phyloP scores from a whole-genome alignment of 2,797 vertebrate genomes.

The Adrianichthys oophorus region DNA sequence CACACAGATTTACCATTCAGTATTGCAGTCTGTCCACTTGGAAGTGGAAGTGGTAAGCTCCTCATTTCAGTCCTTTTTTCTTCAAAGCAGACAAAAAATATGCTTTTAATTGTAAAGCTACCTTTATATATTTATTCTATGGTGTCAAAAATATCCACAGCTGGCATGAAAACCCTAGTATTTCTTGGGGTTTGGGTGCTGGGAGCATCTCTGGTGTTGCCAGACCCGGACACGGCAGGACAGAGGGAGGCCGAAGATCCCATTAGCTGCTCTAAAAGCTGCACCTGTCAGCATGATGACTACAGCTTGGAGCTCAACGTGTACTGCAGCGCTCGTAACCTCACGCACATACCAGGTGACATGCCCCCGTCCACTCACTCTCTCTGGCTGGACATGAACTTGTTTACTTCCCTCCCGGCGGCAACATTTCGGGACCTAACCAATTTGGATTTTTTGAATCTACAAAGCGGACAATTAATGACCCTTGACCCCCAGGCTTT shows the following conservation, averaged over 20 bases:
- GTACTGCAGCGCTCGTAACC: slow-evolving; percentile 90
- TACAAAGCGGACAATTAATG: slow-evolving; percentile 85
- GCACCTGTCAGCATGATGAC: slow-evolving; percentile 85
- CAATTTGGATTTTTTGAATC: slow-evolving; percentile 88
- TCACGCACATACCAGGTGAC: slow-evolving; percentile 79
- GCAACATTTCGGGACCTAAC: slow-evolving; percentile 84
- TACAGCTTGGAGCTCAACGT: slow-evolving; percentile 85
- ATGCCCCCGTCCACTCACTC: slow-evolving; percentile 79
- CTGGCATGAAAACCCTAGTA: slow-evolving; percentile 72
- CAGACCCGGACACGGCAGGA: slow-evolving; percentile 60
- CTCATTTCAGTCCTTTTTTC: not conserved
- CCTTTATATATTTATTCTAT: not conserved
- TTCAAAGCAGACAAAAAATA: not conserved
- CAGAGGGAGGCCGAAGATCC: slow-evolving; percentile 62
- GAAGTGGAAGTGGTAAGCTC: slow-evolving; percentile 63
- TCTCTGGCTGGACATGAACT: slow-evolving; percentile 92
- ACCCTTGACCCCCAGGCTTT: slow-evolving; percentile 86
- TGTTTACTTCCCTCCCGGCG: slow-evolving; percentile 80
- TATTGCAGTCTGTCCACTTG: slow-evolving; percentile 49
- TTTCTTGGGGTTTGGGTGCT: slow-evolving; percentile 72
- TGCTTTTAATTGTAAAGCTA: not conserved
- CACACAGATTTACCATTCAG: slow-evolving; percentile 61
- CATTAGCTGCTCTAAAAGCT: slow-evolving; percentile 81
- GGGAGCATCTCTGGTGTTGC: slow-evolving; percentile 69
- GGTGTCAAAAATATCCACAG: slow-evolving; percentile 44